phyloP scores from a whole-genome alignment of 2,797 vertebrate species.

The Myotis findleyi region DNA sequence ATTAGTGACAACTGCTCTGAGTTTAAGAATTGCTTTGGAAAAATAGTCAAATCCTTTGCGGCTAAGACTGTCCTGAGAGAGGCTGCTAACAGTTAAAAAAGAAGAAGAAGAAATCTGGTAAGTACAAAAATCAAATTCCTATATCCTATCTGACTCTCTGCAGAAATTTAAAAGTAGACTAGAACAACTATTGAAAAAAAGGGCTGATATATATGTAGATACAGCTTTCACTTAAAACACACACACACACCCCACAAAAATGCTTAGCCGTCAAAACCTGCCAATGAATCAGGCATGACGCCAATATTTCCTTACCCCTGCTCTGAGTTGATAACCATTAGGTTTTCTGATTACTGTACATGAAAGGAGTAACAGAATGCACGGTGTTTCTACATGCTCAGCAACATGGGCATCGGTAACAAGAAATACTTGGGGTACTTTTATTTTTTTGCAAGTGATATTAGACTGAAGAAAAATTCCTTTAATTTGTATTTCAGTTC shows the following conservation, averaged over 20 bases:
- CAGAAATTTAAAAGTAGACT: neutral
- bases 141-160: neutral
- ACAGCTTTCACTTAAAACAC: neutral
- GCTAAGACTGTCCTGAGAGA: neutral
- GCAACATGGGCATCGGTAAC: neutral
- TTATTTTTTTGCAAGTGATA: neutral
- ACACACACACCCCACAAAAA: neutral
- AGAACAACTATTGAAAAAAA: neutral
- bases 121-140: conserved; percentile 29
- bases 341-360: neutral
- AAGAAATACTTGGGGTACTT: neutral
- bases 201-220: neutral
- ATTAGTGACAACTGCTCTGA: neutral
- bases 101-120: neutral
- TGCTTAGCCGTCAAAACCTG: neutral
- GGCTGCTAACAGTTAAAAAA: neutral
- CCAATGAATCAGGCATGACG: neutral
- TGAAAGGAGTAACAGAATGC: neutral
- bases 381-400: neutral
- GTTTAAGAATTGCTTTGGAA: neutral
- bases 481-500: conserved; percentile 42
- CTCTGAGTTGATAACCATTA: neutral
- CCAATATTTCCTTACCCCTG: neutral
- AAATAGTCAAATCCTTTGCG: neutral
- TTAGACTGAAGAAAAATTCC: neutral